These are phyloP conservation scores for Sisor rabdophorus DNA, from an alignment of 2,113 vertebrate species.

Conservation along the genomic window DNA sequence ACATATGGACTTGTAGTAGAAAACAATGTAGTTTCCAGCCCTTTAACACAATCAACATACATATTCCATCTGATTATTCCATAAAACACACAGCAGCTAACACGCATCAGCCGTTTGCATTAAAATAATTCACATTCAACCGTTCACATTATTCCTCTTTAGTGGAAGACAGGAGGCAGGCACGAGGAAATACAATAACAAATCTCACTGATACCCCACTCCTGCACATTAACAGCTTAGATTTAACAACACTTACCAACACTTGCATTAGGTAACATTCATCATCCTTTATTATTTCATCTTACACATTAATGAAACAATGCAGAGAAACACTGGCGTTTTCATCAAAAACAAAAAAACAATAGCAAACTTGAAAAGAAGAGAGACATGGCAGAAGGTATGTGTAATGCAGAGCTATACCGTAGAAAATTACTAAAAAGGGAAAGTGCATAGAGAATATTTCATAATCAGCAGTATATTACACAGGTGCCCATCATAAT, in stretches of 20 bases:
- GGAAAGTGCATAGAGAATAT: constrained; percentile 29
- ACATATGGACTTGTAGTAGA: constrained; percentile 45
- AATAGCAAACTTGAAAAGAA: constrained; percentile 38
- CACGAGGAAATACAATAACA: constrained; percentile 22
- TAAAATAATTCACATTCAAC: constrained; percentile 15
- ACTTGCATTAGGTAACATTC: constrained; percentile 39
- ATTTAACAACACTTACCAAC: constrained; percentile 37
- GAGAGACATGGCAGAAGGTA: constrained; percentile 9
- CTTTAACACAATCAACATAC: constrained; percentile 50
- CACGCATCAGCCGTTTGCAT: constrained; percentile 16
- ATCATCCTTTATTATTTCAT: constrained; percentile 30
- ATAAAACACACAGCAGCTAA: constrained; percentile 40
- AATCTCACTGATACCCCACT: constrained; percentile 16
- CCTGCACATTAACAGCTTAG: not conserved
- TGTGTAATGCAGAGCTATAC: not conserved
- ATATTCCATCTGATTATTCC: constrained; percentile 20
- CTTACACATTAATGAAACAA: constrained; percentile 14
- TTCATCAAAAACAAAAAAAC: not conserved
- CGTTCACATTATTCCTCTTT: not conserved
- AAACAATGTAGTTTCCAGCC: constrained; percentile 38
- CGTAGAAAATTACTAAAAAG: constrained; percentile 4
- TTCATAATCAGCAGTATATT: constrained; percentile 22
- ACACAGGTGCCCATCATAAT: constrained; percentile 7
- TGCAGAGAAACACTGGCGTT: constrained; percentile 26
- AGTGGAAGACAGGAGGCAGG: constrained; percentile 20